Evolutionary conservation across 2,797 vertebrate genomes (phyloP).

Genomic region (Melanotaenia pygmaea): DNA sequence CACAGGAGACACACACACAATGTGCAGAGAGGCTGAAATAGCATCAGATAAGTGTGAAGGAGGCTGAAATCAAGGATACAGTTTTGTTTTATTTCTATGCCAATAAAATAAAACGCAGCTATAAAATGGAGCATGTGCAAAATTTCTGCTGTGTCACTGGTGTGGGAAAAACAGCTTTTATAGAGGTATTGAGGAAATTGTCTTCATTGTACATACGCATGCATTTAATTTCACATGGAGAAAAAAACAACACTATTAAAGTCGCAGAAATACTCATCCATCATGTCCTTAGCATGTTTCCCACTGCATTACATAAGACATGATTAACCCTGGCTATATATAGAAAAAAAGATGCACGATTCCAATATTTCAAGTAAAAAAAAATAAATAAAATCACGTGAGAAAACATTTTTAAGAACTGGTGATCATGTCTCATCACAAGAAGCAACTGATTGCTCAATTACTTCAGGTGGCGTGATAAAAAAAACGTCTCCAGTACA

Average conservation of each 20-base stretch:
- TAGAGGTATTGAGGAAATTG: neutral
- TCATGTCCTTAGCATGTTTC: constrained; percentile 51
- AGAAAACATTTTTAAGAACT: neutral
- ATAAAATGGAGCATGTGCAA: constrained; percentile 1
- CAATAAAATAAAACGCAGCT: constrained; percentile 13
- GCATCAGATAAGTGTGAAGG: neutral
- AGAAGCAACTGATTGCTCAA: constrained; percentile 21
- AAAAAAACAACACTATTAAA: neutral
- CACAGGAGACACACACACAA: neutral
- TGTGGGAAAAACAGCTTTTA: neutral
- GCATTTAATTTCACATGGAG: neutral
- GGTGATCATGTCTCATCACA: neutral
- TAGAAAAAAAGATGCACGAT: constrained; percentile 46
- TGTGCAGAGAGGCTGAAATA: neutral
- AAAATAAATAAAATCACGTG: neutral
- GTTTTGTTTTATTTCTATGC: constrained; percentile 29
- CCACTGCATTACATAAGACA: constrained; percentile 67
- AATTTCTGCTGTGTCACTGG: neutral
- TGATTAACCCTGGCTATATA: constrained; percentile 76
- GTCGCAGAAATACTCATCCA: constrained; percentile 7
- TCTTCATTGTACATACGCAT: neutral
- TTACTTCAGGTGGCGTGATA: constrained; percentile 49
- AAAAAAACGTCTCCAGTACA: constrained; percentile 10
- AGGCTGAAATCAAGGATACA: constrained; percentile 1
- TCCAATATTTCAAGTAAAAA: constrained; percentile 50